These are phyloP conservation scores for Dendrolimus punctatus DNA, from an alignment of 1,140 invertebrate genomes.

Conservation along the genomic window DNA sequence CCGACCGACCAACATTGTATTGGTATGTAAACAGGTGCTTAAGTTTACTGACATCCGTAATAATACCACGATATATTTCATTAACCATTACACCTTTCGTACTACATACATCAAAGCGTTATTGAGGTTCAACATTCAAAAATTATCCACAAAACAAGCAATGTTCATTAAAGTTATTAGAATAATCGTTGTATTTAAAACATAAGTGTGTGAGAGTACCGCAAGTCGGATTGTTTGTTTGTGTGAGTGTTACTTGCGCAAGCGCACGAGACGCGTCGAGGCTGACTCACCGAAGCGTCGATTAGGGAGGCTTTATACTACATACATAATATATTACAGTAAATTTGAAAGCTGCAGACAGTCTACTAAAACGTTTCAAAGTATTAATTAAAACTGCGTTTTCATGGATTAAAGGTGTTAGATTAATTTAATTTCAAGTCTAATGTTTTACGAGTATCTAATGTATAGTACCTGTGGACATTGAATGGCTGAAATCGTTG, in stretches of 20 bases:
- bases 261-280: conserved; percentile 39
- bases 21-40: conserved; percentile 57
- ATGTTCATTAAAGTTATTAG: conserved; percentile 12
- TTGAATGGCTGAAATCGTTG: too few relatives aligned
- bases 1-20: conserved; percentile 33
- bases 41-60: conserved; percentile 53
- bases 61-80: conserved; percentile 15
- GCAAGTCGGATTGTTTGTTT: conserved; percentile 20
- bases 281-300: conserved; percentile 43
- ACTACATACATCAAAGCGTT: background rate
- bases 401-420: too few relatives aligned
- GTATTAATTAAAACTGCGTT: too few relatives aligned
- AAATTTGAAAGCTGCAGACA: too few relatives aligned
- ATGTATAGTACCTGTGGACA: too few relatives aligned
- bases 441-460: too few relatives aligned
- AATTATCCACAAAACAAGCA: conserved; percentile 1
- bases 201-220: conserved; percentile 16
- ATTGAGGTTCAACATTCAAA: background rate
- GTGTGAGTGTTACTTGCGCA: conserved; percentile 42
- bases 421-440: too few relatives aligned
- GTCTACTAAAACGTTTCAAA: too few relatives aligned
- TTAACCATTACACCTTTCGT: conserved; percentile 13
- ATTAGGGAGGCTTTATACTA: conserved; percentile 27
- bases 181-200: conserved; percentile 7
- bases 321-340: background rate